A percentile compares a stretch with the other conserved stretches of the same genome.
Conservation (phyloP, 53 echinoderm and acorn worm genomes). For the Luidia sarsii region DNA sequence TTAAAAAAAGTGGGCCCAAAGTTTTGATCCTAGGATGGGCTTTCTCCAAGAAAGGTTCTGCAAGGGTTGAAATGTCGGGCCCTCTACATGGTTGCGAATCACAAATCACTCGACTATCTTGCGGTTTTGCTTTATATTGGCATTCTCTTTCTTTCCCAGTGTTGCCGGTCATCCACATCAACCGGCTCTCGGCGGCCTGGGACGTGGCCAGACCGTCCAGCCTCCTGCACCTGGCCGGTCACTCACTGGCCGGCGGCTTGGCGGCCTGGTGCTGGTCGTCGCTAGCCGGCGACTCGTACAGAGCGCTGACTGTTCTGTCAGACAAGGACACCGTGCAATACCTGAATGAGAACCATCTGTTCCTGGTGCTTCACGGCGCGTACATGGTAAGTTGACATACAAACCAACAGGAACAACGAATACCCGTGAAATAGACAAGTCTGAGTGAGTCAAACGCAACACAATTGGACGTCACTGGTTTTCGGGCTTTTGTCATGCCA, state of each 20-base stretch:
- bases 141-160: constrained; percentile 43
- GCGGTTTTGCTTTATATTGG: neutral
- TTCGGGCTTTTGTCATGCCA: too few relatives aligned
- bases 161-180: constrained; percentile 64
- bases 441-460: too few relatives aligned
- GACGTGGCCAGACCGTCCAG: constrained; percentile 63
- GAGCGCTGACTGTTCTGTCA: constrained; percentile 28
- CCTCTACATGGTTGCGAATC: too few relatives aligned
- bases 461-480: too few relatives aligned
- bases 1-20: too few relatives aligned
- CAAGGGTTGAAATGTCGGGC: too few relatives aligned
- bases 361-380: constrained; percentile 80
- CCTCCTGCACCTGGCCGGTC: constrained; percentile 68
- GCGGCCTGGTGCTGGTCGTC: constrained; percentile 65
- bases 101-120: neutral
- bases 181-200: constrained; percentile 79
- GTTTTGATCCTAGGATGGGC: too few relatives aligned
- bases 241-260: constrained; percentile 67
- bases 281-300: constrained; percentile 59
- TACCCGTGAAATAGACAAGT: too few relatives aligned
- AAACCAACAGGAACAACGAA: too few relatives aligned
- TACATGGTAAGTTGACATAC: constrained; percentile 84
- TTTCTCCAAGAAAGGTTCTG: too few relatives aligned
- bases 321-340: constrained; percentile 43
- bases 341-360: constrained; percentile 84